Evolutionary conservation across 2,113 vertebrate genomes (phyloP), one percentile per base, ranked within the genome.

Genomic region (Sphyrna mokarran): DNA sequence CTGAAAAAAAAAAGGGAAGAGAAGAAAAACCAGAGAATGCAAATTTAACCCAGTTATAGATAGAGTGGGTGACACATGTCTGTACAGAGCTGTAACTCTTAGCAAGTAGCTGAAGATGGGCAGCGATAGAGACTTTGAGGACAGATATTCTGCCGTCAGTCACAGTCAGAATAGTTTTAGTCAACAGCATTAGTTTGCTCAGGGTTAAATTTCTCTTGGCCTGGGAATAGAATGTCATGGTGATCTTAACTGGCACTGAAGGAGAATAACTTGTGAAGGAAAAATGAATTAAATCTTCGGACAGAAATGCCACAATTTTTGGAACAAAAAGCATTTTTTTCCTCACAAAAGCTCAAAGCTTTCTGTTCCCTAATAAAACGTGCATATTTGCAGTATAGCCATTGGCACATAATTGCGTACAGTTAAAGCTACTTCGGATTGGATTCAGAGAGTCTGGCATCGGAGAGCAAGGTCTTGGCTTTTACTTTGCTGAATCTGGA

Each of bases 391-490:
- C 54, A 90, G 8, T 58, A 58, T 90, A 33, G 48, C 54, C 54
- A 29, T 90, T 61, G 87, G 87, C 54, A 10, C 23, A 33, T 90
- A 61, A 89, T 90, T 58, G 48, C 87, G n/a, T 58, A 58, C 48
- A 33, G 48, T 61, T 54, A 90, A 90, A 61, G 48, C 54, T 90
- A 61, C 54, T 33, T 61, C 29, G 29, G 87, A 16, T 61, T 90
- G 54, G 87, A 33, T 90, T 90, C 87, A 90, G 54, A 58, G 87
- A 58, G 20, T 90, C 87, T 61, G 87, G 54, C 54, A 90, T 90
- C 54, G 61, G 87, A 9, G 11, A 90, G 4, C 29, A 54, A 90
- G 87, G 13, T 58, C 54, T 90, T 90, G 87, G 87, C 54, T 33
- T 33, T 58, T 90, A 61, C 54, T 90, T 14, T 26, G 13, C 87